These are phyloP conservation scores for Leptoclinus maculatus DNA, from an alignment of 2,797 vertebrate species.

Conservation along the genomic window DNA sequence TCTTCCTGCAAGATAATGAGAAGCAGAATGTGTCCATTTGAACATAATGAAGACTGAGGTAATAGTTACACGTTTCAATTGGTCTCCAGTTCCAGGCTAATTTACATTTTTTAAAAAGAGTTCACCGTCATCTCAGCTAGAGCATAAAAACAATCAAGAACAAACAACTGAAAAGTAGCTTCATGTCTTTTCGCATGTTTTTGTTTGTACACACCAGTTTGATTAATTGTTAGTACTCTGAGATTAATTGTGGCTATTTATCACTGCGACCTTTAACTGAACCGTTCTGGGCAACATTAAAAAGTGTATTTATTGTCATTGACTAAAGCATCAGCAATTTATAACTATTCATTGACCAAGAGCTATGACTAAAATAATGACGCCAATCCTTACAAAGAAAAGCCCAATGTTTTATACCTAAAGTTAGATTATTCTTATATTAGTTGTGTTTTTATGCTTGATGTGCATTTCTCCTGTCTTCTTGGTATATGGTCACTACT, in stretches of 20 bases:
- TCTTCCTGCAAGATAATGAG: constrained; percentile 32
- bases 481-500: constrained; percentile 2
- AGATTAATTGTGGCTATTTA: constrained; percentile 1
- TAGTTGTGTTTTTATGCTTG: no score
- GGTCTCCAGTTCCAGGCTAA: constrained; percentile 27
- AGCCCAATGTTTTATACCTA: neutral
- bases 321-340: neutral
- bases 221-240: neutral
- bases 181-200: constrained; percentile 13
- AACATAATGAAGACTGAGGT: constrained; percentile 39
- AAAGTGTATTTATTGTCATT: neutral
- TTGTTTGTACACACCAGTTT: neutral
- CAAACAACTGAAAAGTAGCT: constrained; percentile 21
- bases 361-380: neutral
- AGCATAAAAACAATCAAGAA: constrained; percentile 25
- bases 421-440: no score
- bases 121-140: constrained; percentile 21
- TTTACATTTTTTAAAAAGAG: constrained; percentile 28
- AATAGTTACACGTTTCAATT: constrained; percentile 37
- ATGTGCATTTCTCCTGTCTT: neutral
- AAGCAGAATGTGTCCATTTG: constrained; percentile 50
- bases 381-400: neutral
- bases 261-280: neutral
- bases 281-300: neutral
- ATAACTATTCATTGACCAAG: neutral